Evolutionary conservation across 2,888 invertebrate genomes (phyloP), one percentile per base, ranked within the genome.

Genomic region (Aspidapion aeneum): DNA sequence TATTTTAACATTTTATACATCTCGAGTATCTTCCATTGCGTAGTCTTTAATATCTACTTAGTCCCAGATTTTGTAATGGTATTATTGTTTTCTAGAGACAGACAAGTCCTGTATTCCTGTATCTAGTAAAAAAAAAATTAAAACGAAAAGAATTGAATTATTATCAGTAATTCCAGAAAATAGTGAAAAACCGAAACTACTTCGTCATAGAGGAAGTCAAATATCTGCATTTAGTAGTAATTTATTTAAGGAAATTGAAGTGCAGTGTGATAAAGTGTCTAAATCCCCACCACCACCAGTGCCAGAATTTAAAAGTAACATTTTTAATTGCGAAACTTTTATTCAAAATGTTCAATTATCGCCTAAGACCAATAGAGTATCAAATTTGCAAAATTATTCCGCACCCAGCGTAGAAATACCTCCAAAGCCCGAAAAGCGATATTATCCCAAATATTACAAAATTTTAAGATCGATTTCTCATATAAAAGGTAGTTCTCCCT

Each of bases 111-210:
- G n/a, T n/a, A n/a, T n/a, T n/a, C 48, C 58, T 16, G n/a, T 63
- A 2, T 62, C 55, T 1, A 63, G 48, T 56, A 66, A 59, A 22
- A 63, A 55, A 51, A 68, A 63, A 60, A 3, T 55, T 9, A 61
- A 62, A 57, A 21, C 18, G 18, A 67, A 66, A 52, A 64, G 66
- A 56, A 66, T 63, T 18, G 67, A 67, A 19, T 61, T 68, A n/a
- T n/a, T n/a, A 17, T 64, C 65, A 12, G 63, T 67, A 3, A 68
- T 68, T 20, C 64, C 67, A 2, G 68, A 68, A 62, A 64, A 55
- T 50, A 61, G 21, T 20, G 63, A 64, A 16, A 60, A 62, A 19
- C 55, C 50, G 7, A 61, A 62, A 61, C 52, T 2, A 1, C n/a
- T 21, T 49, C 18, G 19, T 62, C 18, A 48, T 50, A 17, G 18